These are phyloP conservation scores for Xenentodon cancila DNA, from an alignment of 2,797 vertebrate species.

Conservation along the genomic window DNA sequence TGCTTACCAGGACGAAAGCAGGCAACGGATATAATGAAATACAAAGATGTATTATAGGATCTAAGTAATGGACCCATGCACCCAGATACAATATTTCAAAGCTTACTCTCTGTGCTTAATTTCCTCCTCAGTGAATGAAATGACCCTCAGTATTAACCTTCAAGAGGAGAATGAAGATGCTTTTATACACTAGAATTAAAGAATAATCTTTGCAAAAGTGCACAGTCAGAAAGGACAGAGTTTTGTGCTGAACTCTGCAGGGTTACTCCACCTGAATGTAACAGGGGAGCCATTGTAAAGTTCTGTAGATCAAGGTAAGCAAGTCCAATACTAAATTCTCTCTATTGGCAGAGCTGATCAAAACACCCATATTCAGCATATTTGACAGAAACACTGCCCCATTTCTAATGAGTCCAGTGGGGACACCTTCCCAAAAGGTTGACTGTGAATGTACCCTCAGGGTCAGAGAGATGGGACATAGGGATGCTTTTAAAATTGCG, in stretches of 20 bases:
- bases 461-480: slow-evolving; percentile 53
- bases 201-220: slow-evolving; percentile 58
- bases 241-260: slow-evolving; percentile 38
- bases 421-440: slow-evolving; percentile 56
- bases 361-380: slow-evolving; percentile 41
- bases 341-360: slow-evolving; percentile 47
- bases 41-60: slow-evolving; percentile 79
- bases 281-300: slow-evolving; percentile 16
- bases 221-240: slow-evolving; percentile 41
- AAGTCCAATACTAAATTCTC: slow-evolving; percentile 16
- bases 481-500: slow-evolving; percentile 77
- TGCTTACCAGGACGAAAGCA: slow-evolving; percentile 74
- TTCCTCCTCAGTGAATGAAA: slow-evolving; percentile 75
- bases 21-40: slow-evolving; percentile 76
- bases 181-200: slow-evolving; percentile 57
- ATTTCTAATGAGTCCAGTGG: slow-evolving; percentile 69
- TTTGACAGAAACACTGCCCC: slow-evolving; percentile 54
- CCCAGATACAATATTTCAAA: slow-evolving; percentile 66
- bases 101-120: slow-evolving; percentile 74
- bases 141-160: slow-evolving; percentile 76
- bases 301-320: slow-evolving; percentile 33
- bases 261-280: slow-evolving; percentile 19
- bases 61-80: slow-evolving; percentile 75
- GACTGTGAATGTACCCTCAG: slow-evolving; percentile 53
- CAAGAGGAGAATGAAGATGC: slow-evolving; percentile 57